Evolutionary conservation across 2,113 vertebrate genomes (phyloP).

Genomic region (Monopterus albus): DNA sequence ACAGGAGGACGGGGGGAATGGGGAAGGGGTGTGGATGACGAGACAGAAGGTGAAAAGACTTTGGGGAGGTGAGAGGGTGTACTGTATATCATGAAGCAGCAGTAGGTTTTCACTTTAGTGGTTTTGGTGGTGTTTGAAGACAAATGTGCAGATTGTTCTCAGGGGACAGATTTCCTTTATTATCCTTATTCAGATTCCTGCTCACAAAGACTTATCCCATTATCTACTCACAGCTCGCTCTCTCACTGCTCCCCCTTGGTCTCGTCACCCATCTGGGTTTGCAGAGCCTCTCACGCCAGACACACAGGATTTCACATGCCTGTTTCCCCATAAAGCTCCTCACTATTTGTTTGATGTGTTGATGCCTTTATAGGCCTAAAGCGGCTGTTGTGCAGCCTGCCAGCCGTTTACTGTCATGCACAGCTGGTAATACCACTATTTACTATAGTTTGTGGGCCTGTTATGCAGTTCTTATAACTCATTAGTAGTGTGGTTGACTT

Average conservation of each 20-base stretch:
- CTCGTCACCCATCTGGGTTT: constrained; percentile 55
- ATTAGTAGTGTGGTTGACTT: constrained; percentile 22
- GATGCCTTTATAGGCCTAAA: constrained; percentile 55
- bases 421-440: constrained; percentile 35
- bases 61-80: background rate
- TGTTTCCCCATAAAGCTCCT: constrained; percentile 58
- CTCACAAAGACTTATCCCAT: constrained; percentile 39
- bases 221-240: constrained; percentile 37
- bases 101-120: constrained; percentile 2
- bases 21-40: too few species aligned
- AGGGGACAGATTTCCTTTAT: constrained; percentile 46
- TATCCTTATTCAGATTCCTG: constrained; percentile 47
- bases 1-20: background rate
- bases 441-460: constrained; percentile 33
- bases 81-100: constrained; percentile 1
- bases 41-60: constrained; percentile 6
- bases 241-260: constrained; percentile 43
- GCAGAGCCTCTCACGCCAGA: constrained; percentile 46
- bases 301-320: constrained; percentile 66
- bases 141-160: constrained; percentile 21
- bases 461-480: constrained; percentile 41
- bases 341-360: constrained; percentile 51
- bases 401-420: constrained; percentile 50
- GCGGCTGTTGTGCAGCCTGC: constrained; percentile 44
- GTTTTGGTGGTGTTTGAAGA: constrained; percentile 27